Evolutionary conservation across 2,888 invertebrate genomes (phyloP), one percentile per base, ranked within the genome.

Genomic region (Clanis bilineata): DNA sequence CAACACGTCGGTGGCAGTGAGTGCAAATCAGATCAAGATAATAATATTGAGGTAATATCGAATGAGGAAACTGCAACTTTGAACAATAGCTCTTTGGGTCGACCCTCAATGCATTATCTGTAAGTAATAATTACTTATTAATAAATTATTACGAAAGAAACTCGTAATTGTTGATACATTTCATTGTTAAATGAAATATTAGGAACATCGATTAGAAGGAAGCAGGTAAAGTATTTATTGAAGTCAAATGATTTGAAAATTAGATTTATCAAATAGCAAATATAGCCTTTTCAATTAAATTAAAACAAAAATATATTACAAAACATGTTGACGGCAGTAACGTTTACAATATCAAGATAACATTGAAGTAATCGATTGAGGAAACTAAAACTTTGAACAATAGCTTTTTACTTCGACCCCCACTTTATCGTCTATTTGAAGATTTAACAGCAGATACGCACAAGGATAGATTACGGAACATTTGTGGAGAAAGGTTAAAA

Each of bases 391-490:
- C 23, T 23, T 32, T 15, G 18, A 51, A 51, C 51, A 51, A 51
- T 32, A 9, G 51, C 32, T 51, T 32, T 51, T 21, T 32, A 32
- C 32, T 22, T 25, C 32, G 10, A 18, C 51, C 45, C 32, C 18
- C 51, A 51, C 15, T 51, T 28, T 32, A 51, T 51, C 18, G 21
- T 15, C 12, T 41, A 15, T 23, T 51, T 51, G 32, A 10, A 32
- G 51, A 51, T 51, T 9, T 32, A 4, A 18, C 9, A 18, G 51
- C 9, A 18, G 51, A 51, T 51, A 51, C 15, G 9, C 1, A 21
- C 32, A 51, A 51, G 51, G 51, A 51, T 51, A 51, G 32, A 32
- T 51, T 51, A 51, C 51, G 51, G 51, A 51, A 51, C 32, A 10
- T 32, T 21, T 32, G 28, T 51, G 7, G 18, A 32, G 18, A 51